Percentiles rank a stretch among this genome's conserved stretches.
Evolutionary conservation across 2,113 vertebrate genomes (phyloP).

Genomic region (Platichthys flesus): DNA sequence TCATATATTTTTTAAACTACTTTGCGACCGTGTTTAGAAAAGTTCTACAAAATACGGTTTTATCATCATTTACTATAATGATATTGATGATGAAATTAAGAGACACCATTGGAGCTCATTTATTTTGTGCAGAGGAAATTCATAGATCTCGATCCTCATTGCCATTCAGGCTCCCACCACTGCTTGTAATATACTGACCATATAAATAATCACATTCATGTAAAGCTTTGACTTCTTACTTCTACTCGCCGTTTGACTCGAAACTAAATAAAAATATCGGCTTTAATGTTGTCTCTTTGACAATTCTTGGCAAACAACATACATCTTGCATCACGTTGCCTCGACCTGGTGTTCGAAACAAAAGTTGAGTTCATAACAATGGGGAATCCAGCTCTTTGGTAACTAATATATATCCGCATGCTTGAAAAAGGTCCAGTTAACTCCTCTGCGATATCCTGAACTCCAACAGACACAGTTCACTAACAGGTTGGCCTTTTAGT

Average conservation of each 20-base stretch:
- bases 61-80: too few relatives aligned
- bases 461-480: neutral
- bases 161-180: neutral
- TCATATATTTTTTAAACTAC: too few relatives aligned
- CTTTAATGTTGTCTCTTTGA: conserved; percentile 26
- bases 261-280: neutral
- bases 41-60: too few relatives aligned
- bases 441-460: neutral
- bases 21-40: too few relatives aligned
- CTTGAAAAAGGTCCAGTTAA: conserved; percentile 30
- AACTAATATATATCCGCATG: conserved; percentile 4
- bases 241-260: neutral
- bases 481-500: conserved; percentile 2
- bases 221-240: neutral
- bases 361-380: conserved; percentile 8
- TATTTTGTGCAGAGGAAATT: neutral
- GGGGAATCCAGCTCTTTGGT: conserved; percentile 2
- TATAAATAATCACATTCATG: neutral
- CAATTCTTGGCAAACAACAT: conserved; percentile 36
- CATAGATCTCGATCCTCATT: neutral
- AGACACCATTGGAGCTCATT: neutral
- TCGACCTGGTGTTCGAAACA: neutral
- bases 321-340: conserved; percentile 17
- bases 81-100: neutral
- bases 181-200: neutral